A percentile compares a stretch with the other conserved stretches of the same genome.
Evolutionary conservation across 2,113 vertebrate genomes (phyloP).

Genomic region (Malurus alboscapulatus): DNA sequence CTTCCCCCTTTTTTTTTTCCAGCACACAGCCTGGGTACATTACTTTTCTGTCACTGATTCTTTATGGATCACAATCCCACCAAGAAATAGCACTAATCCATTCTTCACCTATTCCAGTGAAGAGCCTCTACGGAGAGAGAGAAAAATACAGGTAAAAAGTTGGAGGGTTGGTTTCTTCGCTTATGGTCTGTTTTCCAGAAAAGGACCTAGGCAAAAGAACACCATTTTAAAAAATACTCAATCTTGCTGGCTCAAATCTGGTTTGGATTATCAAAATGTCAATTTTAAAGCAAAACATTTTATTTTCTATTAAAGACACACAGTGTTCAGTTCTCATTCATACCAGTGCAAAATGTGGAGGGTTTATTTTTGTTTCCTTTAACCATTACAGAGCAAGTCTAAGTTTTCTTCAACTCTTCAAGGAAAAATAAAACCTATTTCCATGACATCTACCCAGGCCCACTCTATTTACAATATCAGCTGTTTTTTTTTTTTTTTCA

Average conservation of each 20-base stretch:
- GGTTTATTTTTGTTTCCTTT: background rate
- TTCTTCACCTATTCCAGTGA: background rate
- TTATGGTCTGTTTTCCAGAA: background rate
- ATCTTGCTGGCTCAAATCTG: background rate
- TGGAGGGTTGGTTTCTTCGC: background rate
- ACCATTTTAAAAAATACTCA: accelerated
- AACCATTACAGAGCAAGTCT: background rate
- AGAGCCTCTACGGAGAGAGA: background rate
- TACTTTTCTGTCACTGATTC: background rate
- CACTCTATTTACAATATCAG: background rate
- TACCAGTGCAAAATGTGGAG: background rate
- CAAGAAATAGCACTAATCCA: background rate
- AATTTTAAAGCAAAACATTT: background rate
- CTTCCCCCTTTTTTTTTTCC: background rate
- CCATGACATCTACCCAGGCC: background rate
- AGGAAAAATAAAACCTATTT: background rate
- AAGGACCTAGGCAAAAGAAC: background rate
- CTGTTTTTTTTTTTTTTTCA: background rate
- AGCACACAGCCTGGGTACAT: accelerated
- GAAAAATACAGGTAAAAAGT: background rate
- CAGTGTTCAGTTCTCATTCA: background rate
- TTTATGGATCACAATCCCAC: background rate
- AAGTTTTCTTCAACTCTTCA: background rate
- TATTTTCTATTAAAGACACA: background rate
- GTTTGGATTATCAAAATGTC: background rate